These are phyloP conservation scores for Tridacna gigas DNA, from an alignment of 2,888 invertebrate genomes.

Conservation along the genomic window DNA sequence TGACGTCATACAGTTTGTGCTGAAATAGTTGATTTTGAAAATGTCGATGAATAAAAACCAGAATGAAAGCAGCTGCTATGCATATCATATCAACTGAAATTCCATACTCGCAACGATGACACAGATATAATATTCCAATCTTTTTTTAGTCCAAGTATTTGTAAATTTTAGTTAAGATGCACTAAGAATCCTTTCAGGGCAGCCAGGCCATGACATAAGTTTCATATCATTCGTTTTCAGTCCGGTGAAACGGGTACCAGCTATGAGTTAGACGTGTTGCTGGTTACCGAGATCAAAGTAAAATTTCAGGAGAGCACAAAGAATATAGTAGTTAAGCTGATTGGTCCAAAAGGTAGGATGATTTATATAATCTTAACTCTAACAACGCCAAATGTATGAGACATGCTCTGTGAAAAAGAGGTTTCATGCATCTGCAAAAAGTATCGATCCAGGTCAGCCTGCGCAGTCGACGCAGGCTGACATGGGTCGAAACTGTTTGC, in stretches of 20 bases:
- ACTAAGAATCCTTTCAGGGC: no score
- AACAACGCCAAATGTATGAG: background rate
- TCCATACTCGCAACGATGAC: no score
- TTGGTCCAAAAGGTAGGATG: constrained; percentile 8
- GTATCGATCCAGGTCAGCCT: background rate
- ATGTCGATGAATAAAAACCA: no score
- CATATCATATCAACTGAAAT: no score
- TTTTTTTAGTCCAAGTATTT: no score
- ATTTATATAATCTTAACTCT: background rate
- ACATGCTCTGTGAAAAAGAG: background rate
- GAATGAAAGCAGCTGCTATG: no score
- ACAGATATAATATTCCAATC: no score
- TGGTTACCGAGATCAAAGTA: background rate
- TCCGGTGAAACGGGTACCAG: background rate
- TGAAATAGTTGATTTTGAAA: no score
- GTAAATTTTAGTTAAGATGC: no score
- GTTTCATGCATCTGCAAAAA: background rate
- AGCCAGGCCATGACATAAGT: no score
- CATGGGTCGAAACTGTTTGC: background rate
- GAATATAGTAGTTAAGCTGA: background rate
- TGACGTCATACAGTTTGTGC: no score
- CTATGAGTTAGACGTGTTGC: background rate
- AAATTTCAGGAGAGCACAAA: background rate
- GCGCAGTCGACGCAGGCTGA: background rate
- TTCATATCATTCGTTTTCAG: background rate